Evolutionary conservation across 2,113 vertebrate genomes (phyloP).

Genomic region (Rana temporaria): DNA sequence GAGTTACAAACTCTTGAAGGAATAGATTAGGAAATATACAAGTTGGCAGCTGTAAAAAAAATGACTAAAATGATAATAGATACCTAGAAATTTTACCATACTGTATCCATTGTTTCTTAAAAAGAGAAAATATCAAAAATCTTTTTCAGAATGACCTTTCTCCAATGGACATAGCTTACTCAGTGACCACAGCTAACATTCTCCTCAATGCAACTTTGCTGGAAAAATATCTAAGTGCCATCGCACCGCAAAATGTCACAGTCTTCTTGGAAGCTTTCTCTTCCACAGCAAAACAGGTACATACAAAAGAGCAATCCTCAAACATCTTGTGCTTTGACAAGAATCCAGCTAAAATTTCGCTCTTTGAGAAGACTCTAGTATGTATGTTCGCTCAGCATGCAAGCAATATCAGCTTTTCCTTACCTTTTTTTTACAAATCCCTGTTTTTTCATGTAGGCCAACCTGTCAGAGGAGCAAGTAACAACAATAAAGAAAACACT

Average conservation of each 20-base stretch:
- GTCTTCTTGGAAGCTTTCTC: background rate
- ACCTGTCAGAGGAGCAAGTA: background rate
- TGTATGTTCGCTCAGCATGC: background rate
- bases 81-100: too few relatives aligned
- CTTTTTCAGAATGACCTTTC: background rate
- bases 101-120: too few relatives aligned
- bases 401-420: too few relatives aligned
- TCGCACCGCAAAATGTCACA: background rate
- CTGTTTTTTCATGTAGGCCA: background rate
- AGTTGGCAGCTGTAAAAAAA: too few relatives aligned
- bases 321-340: too few relatives aligned
- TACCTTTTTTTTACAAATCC: too few relatives aligned
- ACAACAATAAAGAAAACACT: background rate
- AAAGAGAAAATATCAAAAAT: too few relatives aligned
- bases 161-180: background rate
- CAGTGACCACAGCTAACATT: background rate
- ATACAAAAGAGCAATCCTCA: background rate
- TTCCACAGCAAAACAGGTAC: slow-evolving; percentile 4
- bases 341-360: background rate
- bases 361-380: background rate
- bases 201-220: background rate
- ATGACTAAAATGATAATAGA: too few relatives aligned
- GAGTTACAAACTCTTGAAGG: too few relatives aligned
- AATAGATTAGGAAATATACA: too few relatives aligned
- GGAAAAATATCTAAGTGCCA: background rate